A percentile compares a stretch with the other conserved stretches of the same genome.
phyloP scores from a whole-genome alignment of 2,888 invertebrate genomes.

The Selenia dentaria region DNA sequence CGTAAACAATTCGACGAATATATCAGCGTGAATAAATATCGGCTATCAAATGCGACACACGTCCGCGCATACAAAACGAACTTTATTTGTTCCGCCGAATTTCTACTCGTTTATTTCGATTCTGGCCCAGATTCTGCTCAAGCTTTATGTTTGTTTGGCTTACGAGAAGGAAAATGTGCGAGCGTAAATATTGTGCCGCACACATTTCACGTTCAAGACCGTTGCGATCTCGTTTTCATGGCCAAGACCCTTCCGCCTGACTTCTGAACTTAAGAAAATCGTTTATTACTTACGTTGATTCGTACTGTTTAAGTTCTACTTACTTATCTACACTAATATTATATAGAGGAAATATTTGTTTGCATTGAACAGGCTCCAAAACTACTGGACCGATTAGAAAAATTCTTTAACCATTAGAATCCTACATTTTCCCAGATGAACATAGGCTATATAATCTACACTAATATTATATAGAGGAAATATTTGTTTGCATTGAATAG shows the following conservation, averaged over 20 bases:
- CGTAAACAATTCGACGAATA: constrained; percentile 1
- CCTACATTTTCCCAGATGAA: too few relatives aligned
- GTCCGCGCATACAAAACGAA: neutral
- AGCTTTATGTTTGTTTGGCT: constrained; percentile 22
- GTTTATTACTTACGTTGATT: too few relatives aligned
- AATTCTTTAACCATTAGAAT: too few relatives aligned
- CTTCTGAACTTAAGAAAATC: neutral
- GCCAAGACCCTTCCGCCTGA: constrained; percentile 6
- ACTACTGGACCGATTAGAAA: too few relatives aligned
- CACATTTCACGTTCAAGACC: constrained; percentile 32
- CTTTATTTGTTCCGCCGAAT: constrained; percentile 3
- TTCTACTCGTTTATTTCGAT: constrained; percentile 22
- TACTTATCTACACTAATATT: too few relatives aligned
- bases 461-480: too few relatives aligned
- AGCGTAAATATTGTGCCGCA: constrained; percentile 20
- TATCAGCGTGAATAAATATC: constrained; percentile 14
- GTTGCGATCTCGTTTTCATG: constrained; percentile 22
- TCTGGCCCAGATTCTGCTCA: constrained; percentile 22
- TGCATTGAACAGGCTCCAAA: too few relatives aligned
- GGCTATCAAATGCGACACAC: constrained; percentile 8
- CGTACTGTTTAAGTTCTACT: too few relatives aligned
- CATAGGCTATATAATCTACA: too few relatives aligned
- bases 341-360: too few relatives aligned
- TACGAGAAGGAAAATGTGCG: constrained; percentile 20
- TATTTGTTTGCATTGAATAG: too few relatives aligned